phyloP scores from a whole-genome alignment of 53 echinoderm and acorn worm genomes.

The Luidia sarsii region DNA sequence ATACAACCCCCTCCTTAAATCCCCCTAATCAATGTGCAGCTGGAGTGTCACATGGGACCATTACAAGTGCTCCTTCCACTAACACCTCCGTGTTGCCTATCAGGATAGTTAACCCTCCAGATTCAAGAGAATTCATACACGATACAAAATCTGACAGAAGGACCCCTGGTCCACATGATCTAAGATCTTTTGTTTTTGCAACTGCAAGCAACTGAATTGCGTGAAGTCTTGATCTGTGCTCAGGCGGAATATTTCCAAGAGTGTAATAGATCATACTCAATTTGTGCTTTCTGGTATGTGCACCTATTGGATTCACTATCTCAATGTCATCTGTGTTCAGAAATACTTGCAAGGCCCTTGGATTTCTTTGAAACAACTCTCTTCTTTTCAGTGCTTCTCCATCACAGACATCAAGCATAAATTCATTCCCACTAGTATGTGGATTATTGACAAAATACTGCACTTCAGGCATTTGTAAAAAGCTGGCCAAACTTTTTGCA shows the following conservation, averaged over 20 bases:
- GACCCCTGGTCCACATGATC: constrained; percentile 6
- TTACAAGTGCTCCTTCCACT: constrained; percentile 62
- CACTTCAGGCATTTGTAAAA: constrained; percentile 64
- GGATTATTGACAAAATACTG: constrained; percentile 33
- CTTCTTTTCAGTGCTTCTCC: constrained; percentile 32
- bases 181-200: constrained; percentile 59
- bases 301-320: constrained; percentile 72
- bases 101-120: constrained; percentile 47
- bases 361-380: constrained; percentile 53
- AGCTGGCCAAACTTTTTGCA: constrained; percentile 45
- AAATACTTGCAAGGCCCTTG: constrained; percentile 55
- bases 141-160: constrained; percentile 54
- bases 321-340: constrained; percentile 73
- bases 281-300: constrained; percentile 70
- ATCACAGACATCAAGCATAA: constrained; percentile 68
- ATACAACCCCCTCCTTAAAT: constrained; percentile 76
- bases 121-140: constrained; percentile 32
- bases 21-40: constrained; percentile 75
- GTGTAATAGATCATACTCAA: constrained; percentile 66
- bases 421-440: constrained; percentile 23
- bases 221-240: constrained; percentile 57
- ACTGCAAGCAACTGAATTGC: constrained; percentile 63
- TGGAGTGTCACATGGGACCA: constrained; percentile 67
- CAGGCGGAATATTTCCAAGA: constrained; percentile 61
- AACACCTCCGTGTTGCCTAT: constrained; percentile 17